These are phyloP conservation scores for Chrysocyon brachyurus DNA, from an alignment of 2,797 vertebrate species.

Conservation along the genomic window DNA sequence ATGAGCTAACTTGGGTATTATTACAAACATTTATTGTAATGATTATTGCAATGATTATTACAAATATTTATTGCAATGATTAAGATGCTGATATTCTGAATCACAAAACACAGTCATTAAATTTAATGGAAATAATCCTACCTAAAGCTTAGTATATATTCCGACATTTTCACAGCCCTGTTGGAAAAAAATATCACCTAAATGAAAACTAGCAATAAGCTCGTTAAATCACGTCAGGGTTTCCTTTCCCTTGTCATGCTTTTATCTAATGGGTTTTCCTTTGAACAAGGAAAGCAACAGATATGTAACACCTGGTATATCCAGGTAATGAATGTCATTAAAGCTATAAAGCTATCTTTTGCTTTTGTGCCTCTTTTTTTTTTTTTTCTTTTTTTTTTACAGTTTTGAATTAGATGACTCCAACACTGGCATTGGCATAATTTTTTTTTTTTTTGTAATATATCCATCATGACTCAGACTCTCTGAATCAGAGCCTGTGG, in stretches of 20 bases:
- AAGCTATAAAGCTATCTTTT: slow-evolving; percentile 29
- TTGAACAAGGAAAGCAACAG: slow-evolving; percentile 18
- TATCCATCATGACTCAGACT: background rate
- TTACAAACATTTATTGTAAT: background rate
- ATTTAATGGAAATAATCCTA: slow-evolving; percentile 51
- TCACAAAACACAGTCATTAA: slow-evolving; percentile 32
- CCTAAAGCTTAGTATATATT: background rate
- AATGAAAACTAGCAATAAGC: slow-evolving; percentile 56
- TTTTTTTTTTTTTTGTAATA: background rate
- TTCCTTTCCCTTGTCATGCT: slow-evolving; percentile 37
- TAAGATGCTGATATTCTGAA: slow-evolving; percentile 44
- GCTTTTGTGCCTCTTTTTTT: background rate
- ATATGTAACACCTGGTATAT: background rate
- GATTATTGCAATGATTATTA: background rate
- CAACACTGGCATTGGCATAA: background rate
- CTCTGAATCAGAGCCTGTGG: background rate
- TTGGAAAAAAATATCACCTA: slow-evolving; percentile 57
- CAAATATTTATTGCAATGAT: slow-evolving; percentile 49
- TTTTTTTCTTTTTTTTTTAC: background rate
- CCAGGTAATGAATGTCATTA: slow-evolving; percentile 41
- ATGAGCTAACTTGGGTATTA: background rate
- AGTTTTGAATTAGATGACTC: slow-evolving; percentile 27
- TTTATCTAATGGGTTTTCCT: slow-evolving; percentile 44
- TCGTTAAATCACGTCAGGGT: slow-evolving; percentile 60
- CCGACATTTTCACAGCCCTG: slow-evolving; percentile 44